Evolutionary conservation across 2,113 vertebrate species (phyloP).

Genomic region (Chroicocephalus ridibundus): DNA sequence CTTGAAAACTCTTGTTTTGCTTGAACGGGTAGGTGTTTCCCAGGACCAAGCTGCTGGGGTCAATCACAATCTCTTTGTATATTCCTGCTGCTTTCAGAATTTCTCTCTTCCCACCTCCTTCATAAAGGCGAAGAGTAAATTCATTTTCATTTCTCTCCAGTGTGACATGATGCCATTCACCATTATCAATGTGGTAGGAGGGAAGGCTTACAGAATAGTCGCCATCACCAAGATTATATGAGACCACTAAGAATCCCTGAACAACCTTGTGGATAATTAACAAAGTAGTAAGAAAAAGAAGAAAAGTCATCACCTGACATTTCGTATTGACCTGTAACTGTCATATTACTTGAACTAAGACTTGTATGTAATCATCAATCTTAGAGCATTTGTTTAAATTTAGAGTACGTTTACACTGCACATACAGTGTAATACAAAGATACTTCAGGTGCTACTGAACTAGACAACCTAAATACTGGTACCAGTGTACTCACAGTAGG

Average conservation of each 20-base stretch:
- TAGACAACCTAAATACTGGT: not conserved
- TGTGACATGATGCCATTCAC: slow-evolving; percentile 86
- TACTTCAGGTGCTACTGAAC: not conserved
- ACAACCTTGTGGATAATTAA: slow-evolving; percentile 74
- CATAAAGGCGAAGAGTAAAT: slow-evolving; percentile 82
- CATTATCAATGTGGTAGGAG: slow-evolving; percentile 83
- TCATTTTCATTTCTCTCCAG: slow-evolving; percentile 87
- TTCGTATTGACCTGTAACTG: not conserved
- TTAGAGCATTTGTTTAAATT: not conserved
- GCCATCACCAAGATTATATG: slow-evolving; percentile 89
- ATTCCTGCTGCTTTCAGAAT: slow-evolving; percentile 71
- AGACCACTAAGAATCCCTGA: slow-evolving; percentile 80
- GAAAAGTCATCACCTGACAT: not conserved
- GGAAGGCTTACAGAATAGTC: slow-evolving; percentile 81
- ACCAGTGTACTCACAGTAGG: not conserved
- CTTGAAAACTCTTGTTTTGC: slow-evolving; percentile 85
- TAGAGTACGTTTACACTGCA: not conserved
- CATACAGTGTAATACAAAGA: not conserved
- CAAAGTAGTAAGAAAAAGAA: not conserved
- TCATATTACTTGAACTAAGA: not conserved
- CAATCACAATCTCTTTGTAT: slow-evolving; percentile 84
- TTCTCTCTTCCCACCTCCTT: slow-evolving; percentile 84
- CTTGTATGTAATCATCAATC: not conserved
- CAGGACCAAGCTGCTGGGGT: slow-evolving; percentile 80
- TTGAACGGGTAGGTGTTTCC: slow-evolving; percentile 78